A percentile compares a stretch with the other conserved stretches of the same genome.
Conservation (phyloP, 1,140 invertebrate genomes). For the Nomia melanderi region DNA sequence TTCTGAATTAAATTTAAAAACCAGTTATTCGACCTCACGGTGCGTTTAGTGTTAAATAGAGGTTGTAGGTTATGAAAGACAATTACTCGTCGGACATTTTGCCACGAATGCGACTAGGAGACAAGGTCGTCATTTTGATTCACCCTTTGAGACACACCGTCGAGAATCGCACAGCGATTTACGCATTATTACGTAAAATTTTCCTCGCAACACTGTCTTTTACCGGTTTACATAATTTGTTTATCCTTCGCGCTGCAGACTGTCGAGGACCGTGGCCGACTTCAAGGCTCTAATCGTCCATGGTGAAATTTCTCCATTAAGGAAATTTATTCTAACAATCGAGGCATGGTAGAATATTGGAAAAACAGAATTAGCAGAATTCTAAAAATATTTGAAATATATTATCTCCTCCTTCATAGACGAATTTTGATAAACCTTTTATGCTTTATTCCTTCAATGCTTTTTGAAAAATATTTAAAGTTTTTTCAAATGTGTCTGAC, state of each 20-base stretch:
- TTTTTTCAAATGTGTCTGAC: too few relatives aligned
- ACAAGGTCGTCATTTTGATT: constrained; percentile 6
- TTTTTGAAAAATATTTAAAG: too few relatives aligned
- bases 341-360: not conserved
- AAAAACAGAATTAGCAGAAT: too few relatives aligned
- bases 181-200: constrained; percentile 43
- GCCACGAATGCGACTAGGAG: not conserved
- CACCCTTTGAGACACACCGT: not conserved
- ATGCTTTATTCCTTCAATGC: too few relatives aligned
- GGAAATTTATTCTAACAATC: not conserved
- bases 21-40: too few relatives aligned
- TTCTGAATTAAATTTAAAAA: too few relatives aligned
- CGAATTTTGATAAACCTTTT: too few relatives aligned
- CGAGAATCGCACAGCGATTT: not conserved
- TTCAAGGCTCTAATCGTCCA: constrained; percentile 1
- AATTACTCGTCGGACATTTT: constrained; percentile 21
- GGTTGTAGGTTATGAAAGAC: not conserved
- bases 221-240: constrained; percentile 14
- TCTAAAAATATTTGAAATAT: too few relatives aligned
- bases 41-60: not conserved
- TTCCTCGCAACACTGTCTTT: not conserved
- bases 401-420: too few relatives aligned
- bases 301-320: not conserved
- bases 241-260: not conserved
- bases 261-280: not conserved